Evolutionary conservation across 2,113 vertebrate species (phyloP).

Genomic region (Esox niger): DNA sequence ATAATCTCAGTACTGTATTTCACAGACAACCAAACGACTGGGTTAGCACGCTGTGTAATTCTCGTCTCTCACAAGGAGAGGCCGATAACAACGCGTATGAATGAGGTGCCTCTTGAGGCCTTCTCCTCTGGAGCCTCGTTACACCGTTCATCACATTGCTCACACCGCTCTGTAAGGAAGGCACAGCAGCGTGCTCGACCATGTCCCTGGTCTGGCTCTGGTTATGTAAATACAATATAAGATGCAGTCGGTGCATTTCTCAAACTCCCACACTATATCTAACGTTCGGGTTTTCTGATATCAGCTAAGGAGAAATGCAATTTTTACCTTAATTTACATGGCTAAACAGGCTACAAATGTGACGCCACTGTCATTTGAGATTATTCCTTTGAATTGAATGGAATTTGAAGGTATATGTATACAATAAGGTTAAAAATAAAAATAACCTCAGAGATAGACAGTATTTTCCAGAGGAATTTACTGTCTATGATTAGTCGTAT

Average conservation of each 20-base stretch:
- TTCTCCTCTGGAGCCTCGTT: constrained; percentile 34
- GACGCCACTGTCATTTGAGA: constrained; percentile 40
- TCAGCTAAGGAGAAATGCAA: constrained; percentile 25
- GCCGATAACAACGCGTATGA: constrained; percentile 56
- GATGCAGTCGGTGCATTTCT: constrained; percentile 17
- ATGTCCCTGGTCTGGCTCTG: constrained; percentile 51
- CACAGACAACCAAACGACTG: constrained; percentile 13
- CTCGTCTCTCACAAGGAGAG: constrained; percentile 40
- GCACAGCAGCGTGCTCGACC: constrained; percentile 10
- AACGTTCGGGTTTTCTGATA: constrained; percentile 14
- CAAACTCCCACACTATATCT: constrained; percentile 33
- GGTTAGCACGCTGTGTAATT: constrained; percentile 44
- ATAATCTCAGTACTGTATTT: constrained; percentile 29
- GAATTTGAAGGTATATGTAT: constrained; percentile 55
- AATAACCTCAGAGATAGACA: constrained; percentile 57
- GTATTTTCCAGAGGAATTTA: constrained; percentile 60
- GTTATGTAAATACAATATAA: constrained; percentile 61
- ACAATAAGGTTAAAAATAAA: too few relatives aligned
- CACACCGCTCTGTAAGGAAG: constrained; percentile 9
- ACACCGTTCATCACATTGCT: constrained; percentile 40
- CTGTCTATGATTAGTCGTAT: constrained; percentile 36
- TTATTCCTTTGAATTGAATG: constrained; percentile 33
- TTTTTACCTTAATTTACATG: constrained; percentile 43
- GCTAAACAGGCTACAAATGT: constrained; percentile 28
- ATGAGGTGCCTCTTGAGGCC: constrained; percentile 65